Evolutionary conservation across 2,113 vertebrate genomes (phyloP).

Genomic region (Gallinago undulata): DNA sequence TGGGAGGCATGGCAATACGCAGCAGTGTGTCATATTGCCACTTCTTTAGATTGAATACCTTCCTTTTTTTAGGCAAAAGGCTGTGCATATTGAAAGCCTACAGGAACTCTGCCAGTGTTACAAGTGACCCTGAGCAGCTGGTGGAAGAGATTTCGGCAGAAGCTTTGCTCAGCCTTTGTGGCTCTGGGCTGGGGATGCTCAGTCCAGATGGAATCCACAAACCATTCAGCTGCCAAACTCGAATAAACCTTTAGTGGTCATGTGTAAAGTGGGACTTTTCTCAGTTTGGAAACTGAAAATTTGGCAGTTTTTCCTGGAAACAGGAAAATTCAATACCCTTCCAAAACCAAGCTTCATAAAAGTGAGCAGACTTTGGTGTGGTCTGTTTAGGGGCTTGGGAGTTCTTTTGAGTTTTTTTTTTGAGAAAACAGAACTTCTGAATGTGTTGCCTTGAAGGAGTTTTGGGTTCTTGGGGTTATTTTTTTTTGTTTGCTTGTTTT

Average conservation of each 20-base stretch:
- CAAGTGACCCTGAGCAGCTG: constrained; percentile 44
- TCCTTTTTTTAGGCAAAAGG: constrained; percentile 6
- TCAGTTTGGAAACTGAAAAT: neutral
- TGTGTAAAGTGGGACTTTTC: neutral
- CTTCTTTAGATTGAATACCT: neutral
- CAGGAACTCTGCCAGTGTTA: neutral
- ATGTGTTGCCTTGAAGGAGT: neutral
- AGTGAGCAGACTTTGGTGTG: neutral
- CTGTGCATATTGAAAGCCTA: neutral
- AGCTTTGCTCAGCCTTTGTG: neutral
- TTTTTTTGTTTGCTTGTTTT: neutral
- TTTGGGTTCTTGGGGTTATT: neutral
- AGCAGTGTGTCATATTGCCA: neutral
- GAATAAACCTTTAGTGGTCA: neutral
- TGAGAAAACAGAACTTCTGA: neutral
- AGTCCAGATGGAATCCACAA: constrained; percentile 40
- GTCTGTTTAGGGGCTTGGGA: neutral
- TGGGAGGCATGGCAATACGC: neutral
- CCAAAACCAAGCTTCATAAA: neutral
- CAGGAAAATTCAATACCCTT: neutral
- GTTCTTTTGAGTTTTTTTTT: neutral
- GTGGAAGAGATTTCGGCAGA: neutral
- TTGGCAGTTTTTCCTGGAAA: constrained; percentile 37
- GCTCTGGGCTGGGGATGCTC: neutral
- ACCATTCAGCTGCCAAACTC: constrained; percentile 20